phyloP scores from a whole-genome alignment of 2,113 vertebrate species.

The Nycticebus coucang region DNA sequence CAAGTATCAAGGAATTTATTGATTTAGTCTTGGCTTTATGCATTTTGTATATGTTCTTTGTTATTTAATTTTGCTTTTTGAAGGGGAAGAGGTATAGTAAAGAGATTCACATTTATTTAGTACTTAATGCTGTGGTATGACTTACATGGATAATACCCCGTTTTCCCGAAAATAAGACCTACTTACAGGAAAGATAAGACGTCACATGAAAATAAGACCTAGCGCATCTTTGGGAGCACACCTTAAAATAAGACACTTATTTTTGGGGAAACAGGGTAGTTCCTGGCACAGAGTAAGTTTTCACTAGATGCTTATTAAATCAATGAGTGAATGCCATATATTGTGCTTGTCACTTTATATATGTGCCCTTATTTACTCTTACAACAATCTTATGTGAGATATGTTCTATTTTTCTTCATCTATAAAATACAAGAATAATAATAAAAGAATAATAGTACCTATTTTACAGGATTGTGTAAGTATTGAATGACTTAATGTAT shows the following conservation, averaged over 20 bases:
- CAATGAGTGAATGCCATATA: background rate
- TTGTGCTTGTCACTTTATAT: background rate
- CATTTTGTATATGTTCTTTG: background rate
- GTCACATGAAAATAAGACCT: too few relatives aligned
- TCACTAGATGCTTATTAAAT: conserved; percentile 11
- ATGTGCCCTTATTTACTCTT: conserved; percentile 6
- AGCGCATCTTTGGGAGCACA: too few relatives aligned
- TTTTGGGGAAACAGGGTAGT: too few relatives aligned
- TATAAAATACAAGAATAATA: conserved; percentile 27
- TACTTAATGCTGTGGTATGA: background rate
- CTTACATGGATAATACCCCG: background rate
- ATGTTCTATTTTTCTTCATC: conserved; percentile 14
- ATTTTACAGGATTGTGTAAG: background rate
- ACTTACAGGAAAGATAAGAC: too few relatives aligned
- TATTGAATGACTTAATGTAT: background rate
- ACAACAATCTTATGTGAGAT: background rate
- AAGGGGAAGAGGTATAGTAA: background rate
- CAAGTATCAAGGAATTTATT: background rate
- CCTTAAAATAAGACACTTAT: too few relatives aligned
- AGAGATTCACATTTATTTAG: background rate
- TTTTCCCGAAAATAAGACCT: too few relatives aligned
- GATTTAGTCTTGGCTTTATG: background rate
- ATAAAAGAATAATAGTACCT: background rate
- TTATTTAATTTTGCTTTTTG: background rate
- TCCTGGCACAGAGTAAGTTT: background rate